Base-by-base conservation (phyloP, 1,140 invertebrate genomes). In the Bombus sibiricus region DNA sequence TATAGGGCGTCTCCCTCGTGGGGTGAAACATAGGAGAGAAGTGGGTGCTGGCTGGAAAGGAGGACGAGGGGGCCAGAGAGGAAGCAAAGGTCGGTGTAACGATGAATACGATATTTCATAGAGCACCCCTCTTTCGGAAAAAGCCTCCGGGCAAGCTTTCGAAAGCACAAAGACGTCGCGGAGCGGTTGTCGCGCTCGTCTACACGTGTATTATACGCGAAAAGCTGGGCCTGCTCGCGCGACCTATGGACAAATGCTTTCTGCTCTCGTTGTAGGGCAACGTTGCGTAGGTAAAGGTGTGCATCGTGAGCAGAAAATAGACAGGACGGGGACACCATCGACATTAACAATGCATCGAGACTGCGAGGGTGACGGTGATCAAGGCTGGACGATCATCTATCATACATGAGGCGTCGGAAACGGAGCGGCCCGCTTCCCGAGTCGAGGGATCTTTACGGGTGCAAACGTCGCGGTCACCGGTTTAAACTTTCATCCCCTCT, bases 31-130 rank as follows among this genome's bases (percentile, higher is more conserved):
- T 15, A 37, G 53, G 57, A 57, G 81, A 57, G 81, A 57, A 80
- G 68, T 47, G 68, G 68, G n/a, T 18, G 41, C 34, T n/a, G 59
- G 59, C 53, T 28, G 69, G 53, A 28, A 59, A 66, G 83, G 39
- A 68, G 69, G 41, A n/a, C 13, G 75, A 39, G 62, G 43, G 53
- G n/a, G 0, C 6, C n/a, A 28, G n/a, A 57, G 34, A 43, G 71
- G 59, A 53, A 74, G 81, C 80, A 66, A 83, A 89, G 83, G 83
- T 89, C 83, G 86, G 62, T 83, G 72, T 88, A 89, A 86, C 79
- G 83, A 86, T 89, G 86, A 89, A 77, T 86, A 88, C 87, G 87
- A 88, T 89, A 88, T 89, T 88, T 89, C 86, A 89, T 81, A 88
- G 78, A 76, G 86, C 59, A 15, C 62, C 81, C 82, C 79, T 85